These are phyloP conservation scores for Heliconius charithonia DNA, from an alignment of 2,888 invertebrate species.

Conservation along the genomic window DNA sequence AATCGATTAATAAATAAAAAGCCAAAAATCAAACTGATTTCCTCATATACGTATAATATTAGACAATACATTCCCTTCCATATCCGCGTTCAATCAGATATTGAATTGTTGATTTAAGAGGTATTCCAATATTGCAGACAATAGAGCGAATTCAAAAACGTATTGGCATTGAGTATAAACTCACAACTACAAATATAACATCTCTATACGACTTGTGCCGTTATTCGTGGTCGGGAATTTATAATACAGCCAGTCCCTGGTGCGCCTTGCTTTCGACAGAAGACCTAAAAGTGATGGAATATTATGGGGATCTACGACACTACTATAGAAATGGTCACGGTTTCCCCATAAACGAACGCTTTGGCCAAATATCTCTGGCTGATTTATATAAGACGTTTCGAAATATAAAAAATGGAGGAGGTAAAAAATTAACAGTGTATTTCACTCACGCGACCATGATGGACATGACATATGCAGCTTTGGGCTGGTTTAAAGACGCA, in stretches of 20 bases:
- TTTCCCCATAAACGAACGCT: constrained; percentile 79
- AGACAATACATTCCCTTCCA: not conserved
- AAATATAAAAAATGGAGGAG: constrained; percentile 60
- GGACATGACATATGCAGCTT: constrained; percentile 85
- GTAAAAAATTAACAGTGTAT: constrained; percentile 84
- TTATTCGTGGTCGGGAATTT: constrained; percentile 86
- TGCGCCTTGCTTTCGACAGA: constrained; percentile 88
- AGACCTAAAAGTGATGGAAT: constrained; percentile 89
- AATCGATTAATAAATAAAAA: too few species aligned
- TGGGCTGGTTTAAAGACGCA: constrained; percentile 87
- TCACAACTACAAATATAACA: constrained; percentile 77
- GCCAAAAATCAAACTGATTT: too few species aligned
- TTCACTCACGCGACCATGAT: constrained; percentile 86
- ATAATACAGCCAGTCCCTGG: constrained; percentile 86
- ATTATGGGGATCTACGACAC: constrained; percentile 88
- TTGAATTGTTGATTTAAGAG: constrained; percentile 22
- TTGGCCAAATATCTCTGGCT: constrained; percentile 87
- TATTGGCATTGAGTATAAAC: constrained; percentile 67
- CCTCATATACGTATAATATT: not conserved
- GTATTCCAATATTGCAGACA: constrained; percentile 54
- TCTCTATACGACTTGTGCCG: constrained; percentile 91
- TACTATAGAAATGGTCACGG: constrained; percentile 84
- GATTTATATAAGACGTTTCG: constrained; percentile 85
- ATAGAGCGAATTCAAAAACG: constrained; percentile 78
- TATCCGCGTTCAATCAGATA: constrained; percentile 17